Evolutionary conservation across 2,888 invertebrate species (phyloP).

Genomic region (Eristalinus aeneus): DNA sequence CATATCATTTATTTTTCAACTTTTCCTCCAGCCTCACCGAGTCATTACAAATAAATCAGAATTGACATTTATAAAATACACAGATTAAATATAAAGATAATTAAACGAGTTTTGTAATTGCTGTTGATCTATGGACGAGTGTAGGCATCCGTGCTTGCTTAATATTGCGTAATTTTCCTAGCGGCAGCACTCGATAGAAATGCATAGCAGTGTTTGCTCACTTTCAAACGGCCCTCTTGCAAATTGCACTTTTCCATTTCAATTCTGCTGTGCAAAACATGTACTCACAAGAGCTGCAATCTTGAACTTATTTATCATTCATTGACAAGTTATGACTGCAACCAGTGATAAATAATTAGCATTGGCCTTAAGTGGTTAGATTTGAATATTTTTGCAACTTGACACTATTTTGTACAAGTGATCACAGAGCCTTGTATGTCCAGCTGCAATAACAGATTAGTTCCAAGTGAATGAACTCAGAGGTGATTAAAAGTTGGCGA

Average conservation of each 20-base stretch:
- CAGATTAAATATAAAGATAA: neutral
- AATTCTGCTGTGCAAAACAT: neutral
- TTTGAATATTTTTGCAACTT: neutral
- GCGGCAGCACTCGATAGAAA: neutral
- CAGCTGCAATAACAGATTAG: neutral
- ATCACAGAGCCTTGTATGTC: neutral
- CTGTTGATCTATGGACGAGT: neutral
- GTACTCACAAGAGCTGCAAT: neutral
- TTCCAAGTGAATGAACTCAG: neutral
- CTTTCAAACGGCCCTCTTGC: neutral
- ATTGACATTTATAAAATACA: neutral
- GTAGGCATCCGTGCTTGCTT: neutral
- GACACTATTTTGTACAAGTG: neutral
- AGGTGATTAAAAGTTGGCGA: neutral
- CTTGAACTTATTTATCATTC: neutral
- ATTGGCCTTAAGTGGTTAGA: neutral
- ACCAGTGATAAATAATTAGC: neutral
- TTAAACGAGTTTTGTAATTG: slow-evolving; percentile 20
- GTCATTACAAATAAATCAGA: neutral
- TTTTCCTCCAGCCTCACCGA: neutral
- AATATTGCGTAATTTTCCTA: slow-evolving; percentile 27
- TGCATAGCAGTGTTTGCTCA: neutral
- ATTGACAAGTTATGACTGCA: neutral
- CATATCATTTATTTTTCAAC: neutral
- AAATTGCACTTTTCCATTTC: neutral